These are phyloP conservation scores for Xiphophorus couchianus DNA, from an alignment of 2,113 vertebrate genomes.

Conservation along the genomic window DNA sequence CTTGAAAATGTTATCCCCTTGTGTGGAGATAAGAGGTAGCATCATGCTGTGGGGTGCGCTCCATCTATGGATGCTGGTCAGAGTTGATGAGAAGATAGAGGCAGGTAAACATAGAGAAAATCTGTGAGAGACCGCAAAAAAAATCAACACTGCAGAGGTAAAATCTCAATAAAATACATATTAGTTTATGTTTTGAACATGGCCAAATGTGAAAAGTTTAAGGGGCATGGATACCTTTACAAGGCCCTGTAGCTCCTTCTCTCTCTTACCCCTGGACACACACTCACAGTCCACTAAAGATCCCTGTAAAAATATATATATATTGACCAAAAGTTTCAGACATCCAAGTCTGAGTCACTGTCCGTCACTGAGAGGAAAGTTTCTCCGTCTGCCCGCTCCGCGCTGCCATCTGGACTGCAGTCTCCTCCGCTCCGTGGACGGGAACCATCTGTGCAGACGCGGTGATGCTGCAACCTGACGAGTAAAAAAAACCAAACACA, in stretches of 20 bases:
- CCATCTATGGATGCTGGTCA: not conserved
- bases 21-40: not conserved
- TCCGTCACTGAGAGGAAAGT: conserved; percentile 94
- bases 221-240: too few relatives aligned
- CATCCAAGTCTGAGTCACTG: conserved; percentile 98
- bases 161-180: too few relatives aligned
- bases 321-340: conserved; percentile 77
- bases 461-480: conserved; percentile 90
- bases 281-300: conserved; percentile 14
- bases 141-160: too few relatives aligned
- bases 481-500: not conserved
- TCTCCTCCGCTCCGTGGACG: conserved; percentile 86
- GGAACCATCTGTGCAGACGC: conserved; percentile 86
- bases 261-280: not conserved
- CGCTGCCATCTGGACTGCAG: conserved; percentile 87
- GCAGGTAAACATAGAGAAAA: not conserved
- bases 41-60: not conserved
- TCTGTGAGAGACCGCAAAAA: not conserved
- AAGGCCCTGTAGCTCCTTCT: not conserved
- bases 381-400: conserved; percentile 88
- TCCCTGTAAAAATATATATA: conserved; percentile 9
- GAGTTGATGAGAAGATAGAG: not conserved
- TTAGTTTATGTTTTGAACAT: too few relatives aligned
- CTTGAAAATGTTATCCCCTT: not conserved
- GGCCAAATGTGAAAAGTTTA: too few relatives aligned